Evolutionary conservation across 2,888 invertebrate genomes (phyloP), one percentile per base, ranked within the genome.

Genomic region (Leptinotarsa juncta): DNA sequence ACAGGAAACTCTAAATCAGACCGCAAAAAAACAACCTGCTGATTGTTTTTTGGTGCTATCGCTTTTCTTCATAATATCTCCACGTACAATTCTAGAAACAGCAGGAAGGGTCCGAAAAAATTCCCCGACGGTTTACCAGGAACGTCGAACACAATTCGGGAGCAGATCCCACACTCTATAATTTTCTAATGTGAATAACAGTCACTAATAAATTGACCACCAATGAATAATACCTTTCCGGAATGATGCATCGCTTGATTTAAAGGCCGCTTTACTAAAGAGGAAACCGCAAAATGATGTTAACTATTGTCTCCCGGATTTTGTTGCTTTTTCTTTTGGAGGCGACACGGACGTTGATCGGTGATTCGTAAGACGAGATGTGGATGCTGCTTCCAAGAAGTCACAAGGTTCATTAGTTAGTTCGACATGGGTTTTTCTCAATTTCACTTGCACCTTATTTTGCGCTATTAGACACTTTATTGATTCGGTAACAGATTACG

Each of bases 211-310:
- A 57, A 62, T 62, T 42, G 14, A 62, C 16, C 32, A 26, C n/a
- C 32, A 20, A 62, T 62, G 62, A n/a, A 32, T 62, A 42, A 42
- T 42, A 26, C 12, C 15, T 62, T 42, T 62, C 7, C n/a, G 26
- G 51, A 67, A 55, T 32, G 68, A 67, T 49, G 50, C 26, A 50
- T 50, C 50, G 20, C 23, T 26, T n/a, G 18, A 53, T 32, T 14
- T 4, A 67, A 65, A 50, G 67, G 32, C 55, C 42, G 55, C 68
- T 42, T n/a, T 14, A 55, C 18, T 15, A 15, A 68, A 16, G 55
- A 18, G 26, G 26, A 68, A 68, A 68, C 68, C 68, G 32, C 68
- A 68, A 68, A 50, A 42, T 55, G 67, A 67, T 53, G 68, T 42
- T 68, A 53, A n/a, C 15, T 32, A 23, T 53, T 53, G 51, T 68